Evolutionary conservation across 2,888 invertebrate species (phyloP).

Genomic region (Acrobasis consociella): DNA sequence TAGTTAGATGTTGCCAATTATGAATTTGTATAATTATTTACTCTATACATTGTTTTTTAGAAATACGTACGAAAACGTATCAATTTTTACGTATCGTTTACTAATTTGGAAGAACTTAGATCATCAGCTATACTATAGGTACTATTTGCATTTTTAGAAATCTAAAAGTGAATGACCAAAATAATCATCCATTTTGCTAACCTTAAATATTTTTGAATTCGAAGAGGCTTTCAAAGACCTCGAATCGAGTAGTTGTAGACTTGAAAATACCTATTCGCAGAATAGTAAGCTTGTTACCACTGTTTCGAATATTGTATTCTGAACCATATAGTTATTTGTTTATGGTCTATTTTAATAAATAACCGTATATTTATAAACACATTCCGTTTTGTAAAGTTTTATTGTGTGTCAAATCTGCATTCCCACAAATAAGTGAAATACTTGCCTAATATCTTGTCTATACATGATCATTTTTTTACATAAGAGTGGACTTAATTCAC

Average conservation of each 20-base stretch:
- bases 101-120: not conserved
- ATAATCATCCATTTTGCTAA: not conserved
- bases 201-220: not conserved
- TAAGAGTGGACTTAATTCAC: no score
- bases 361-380: constrained; percentile 41
- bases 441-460: constrained; percentile 19
- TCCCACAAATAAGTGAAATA: not conserved
- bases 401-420: constrained; percentile 28
- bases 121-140: not conserved
- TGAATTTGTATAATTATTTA: not conserved
- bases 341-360: constrained; percentile 45
- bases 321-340: constrained; percentile 37
- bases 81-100: not conserved
- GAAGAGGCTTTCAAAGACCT: not conserved
- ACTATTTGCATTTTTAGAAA: not conserved
- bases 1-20: constrained; percentile 4
- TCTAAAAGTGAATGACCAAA: not conserved
- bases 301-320: constrained; percentile 15
- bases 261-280: not conserved
- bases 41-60: not conserved
- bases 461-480: no score
- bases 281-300: constrained; percentile 1
- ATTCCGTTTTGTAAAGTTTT: constrained; percentile 58
- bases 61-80: constrained; percentile 3
- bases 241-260: not conserved